Evolutionary conservation across 2,888 invertebrate genomes (phyloP), one percentile per base, ranked within the genome.

Genomic region (Scaptomyza flava): DNA sequence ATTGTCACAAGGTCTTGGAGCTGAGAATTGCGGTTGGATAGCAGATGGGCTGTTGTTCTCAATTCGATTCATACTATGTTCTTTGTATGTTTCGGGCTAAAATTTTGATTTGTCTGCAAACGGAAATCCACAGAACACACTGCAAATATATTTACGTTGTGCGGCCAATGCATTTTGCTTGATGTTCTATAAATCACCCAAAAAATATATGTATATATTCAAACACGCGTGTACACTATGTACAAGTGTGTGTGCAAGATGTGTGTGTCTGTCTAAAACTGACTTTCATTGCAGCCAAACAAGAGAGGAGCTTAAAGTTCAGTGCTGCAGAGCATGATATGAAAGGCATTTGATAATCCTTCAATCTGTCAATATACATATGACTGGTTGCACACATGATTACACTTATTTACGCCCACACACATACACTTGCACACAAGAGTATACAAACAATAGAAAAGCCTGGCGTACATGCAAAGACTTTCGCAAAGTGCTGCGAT

Each of bases 41-140:
- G 66, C 66, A 68, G 51, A 61, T 57, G 14, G 38, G 46, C 34
- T 75, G 66, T 63, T 72, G 58, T 59, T 56, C 66, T 68, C 61
- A 79, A 74, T 80, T 41, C 62, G 64, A 76, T 82, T 67, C 69
- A 83, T 75, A n/a, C n/a, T n/a, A 73, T 83, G 73, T 65, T 69
- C 73, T 79, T 79, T 84, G 81, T 72, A 62, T 62, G 70, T 79
- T 38, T 73, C 81, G 67, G 66, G 75, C 73, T 74, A 77, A 79
- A 86, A 83, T 86, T 86, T 77, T 84, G 84, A 84, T 83, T 84
- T 83, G 84, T 81, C 79, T 79, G 81, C 84, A 84, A 77, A 70
- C 81, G 87, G 81, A 86, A 84, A 81, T 81, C 77, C 81, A 75
- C 77, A 84, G 81, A 85, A 77, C 81, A 82, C 77, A 82, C 74